A percentile compares a stretch with the other conserved stretches of the same genome.
phyloP scores from a whole-genome alignment of 2,113 vertebrate species.

The Podarcis muralis region DNA sequence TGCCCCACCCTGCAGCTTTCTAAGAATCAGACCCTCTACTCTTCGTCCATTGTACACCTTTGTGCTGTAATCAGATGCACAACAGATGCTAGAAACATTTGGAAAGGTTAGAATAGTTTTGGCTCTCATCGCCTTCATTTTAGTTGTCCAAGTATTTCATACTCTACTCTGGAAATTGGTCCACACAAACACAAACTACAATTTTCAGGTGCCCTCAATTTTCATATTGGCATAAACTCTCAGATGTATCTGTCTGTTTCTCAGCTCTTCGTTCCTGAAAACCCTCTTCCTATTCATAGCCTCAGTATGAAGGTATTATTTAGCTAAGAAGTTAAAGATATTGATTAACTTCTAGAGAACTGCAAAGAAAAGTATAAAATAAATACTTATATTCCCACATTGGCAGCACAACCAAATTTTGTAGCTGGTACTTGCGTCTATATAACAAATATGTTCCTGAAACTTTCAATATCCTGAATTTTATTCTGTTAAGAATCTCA shows the following conservation, averaged over 20 bases:
- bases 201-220: too few species aligned
- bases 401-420: not conserved
- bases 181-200: not conserved
- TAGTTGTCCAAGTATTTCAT: not conserved
- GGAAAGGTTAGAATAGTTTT: not conserved
- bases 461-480: too few species aligned
- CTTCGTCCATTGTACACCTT: not conserved
- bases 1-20: not conserved
- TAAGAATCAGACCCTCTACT: not conserved
- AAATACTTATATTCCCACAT: not conserved
- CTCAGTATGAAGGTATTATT: not conserved
- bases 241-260: not conserved
- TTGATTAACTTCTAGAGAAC: not conserved
- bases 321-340: not conserved
- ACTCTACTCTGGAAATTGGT: not conserved
- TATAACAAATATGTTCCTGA: too few species aligned
- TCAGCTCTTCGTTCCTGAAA: not conserved
- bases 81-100: not conserved
- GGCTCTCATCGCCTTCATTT: not conserved
- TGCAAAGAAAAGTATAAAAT: not conserved
- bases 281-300: not conserved
- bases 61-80: not conserved
- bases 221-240: not conserved
- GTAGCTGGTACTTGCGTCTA: not conserved
- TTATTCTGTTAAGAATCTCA: too few species aligned